Evolutionary conservation across 2,113 vertebrate species (phyloP).

Genomic region (Ochotona princeps): DNA sequence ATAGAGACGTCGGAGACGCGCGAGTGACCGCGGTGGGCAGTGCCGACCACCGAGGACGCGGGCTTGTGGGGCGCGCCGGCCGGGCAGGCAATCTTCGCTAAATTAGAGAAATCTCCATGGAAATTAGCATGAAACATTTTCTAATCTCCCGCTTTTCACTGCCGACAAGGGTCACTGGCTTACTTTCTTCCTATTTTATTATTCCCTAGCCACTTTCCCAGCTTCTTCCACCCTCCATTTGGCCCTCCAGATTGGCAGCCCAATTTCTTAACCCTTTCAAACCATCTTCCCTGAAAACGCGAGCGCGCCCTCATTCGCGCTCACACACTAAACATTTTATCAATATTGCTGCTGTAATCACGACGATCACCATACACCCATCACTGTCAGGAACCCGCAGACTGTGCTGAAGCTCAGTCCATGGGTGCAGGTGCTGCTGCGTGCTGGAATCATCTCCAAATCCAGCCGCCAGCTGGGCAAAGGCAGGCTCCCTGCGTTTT

Average conservation of each 20-base stretch:
- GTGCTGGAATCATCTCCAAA: neutral
- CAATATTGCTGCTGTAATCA: neutral
- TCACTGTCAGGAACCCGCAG: accelerated
- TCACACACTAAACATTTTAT: too few species aligned
- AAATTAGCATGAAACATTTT: conserved; percentile 99
- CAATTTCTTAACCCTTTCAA: conserved; percentile 82
- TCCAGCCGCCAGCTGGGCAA: neutral
- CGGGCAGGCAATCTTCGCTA: conserved; percentile 93
- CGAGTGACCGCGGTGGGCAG: conserved; percentile 87
- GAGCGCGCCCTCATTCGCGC: too few species aligned
- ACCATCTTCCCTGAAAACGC: neutral
- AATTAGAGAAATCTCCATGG: conserved; percentile 99
- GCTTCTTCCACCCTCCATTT: conserved; percentile 85
- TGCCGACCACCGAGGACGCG: neutral
- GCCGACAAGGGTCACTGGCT: conserved; percentile 97
- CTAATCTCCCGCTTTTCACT: conserved; percentile 97
- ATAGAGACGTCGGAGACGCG: conserved; percentile 96
- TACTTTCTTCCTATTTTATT: conserved; percentile 91
- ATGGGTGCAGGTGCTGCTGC: accelerated
- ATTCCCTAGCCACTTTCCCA: conserved; percentile 88
- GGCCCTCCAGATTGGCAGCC: conserved; percentile 75
- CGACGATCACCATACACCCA: neutral
- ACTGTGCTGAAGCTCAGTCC: neutral
- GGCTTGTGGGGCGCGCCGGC: neutral
- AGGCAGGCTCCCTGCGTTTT: neutral